Evolutionary conservation across 1,140 invertebrate species (phyloP).

Genomic region (Globodera ellingtonae): DNA sequence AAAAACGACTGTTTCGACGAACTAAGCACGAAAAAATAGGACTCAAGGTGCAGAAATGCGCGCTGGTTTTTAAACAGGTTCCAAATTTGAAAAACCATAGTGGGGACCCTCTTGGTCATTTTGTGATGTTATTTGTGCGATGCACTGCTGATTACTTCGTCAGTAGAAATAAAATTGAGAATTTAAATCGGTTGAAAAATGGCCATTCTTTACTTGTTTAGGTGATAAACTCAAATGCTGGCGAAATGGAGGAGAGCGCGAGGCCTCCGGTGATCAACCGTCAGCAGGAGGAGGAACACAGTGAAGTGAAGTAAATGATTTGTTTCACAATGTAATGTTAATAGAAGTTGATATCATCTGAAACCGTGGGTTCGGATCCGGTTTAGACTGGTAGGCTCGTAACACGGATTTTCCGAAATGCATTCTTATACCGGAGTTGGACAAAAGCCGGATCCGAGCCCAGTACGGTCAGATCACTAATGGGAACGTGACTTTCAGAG

Average conservation of each 20-base stretch:
- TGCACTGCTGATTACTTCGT: no score
- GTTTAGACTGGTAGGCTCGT: background rate
- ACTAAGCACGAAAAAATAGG: no score
- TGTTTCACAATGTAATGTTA: background rate
- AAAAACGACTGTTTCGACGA: background rate
- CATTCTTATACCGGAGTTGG: background rate
- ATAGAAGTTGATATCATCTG: background rate
- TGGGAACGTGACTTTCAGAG: background rate
- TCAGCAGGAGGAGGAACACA: conserved; percentile 52
- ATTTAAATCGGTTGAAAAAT: no score
- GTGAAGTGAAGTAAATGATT: conserved; percentile 59
- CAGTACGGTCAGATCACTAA: no score
- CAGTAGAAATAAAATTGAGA: no score
- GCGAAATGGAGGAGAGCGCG: conserved; percentile 52
- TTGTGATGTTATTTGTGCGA: no score
- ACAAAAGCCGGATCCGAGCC: no score
- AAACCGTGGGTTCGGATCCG: background rate
- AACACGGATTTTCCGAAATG: no score
- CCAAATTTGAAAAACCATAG: no score
- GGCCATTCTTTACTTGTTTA: conserved; percentile 2
- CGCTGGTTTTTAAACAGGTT: no score
- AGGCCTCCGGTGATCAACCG: background rate
- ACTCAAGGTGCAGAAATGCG: no score
- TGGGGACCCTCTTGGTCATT: background rate
- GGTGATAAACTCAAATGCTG: conserved; percentile 63